Percentiles rank a stretch among this genome's conserved stretches.
These are phyloP conservation scores for Micronycteris hirsuta DNA, from an alignment of 2,113 vertebrate genomes.

Conservation along the genomic window DNA sequence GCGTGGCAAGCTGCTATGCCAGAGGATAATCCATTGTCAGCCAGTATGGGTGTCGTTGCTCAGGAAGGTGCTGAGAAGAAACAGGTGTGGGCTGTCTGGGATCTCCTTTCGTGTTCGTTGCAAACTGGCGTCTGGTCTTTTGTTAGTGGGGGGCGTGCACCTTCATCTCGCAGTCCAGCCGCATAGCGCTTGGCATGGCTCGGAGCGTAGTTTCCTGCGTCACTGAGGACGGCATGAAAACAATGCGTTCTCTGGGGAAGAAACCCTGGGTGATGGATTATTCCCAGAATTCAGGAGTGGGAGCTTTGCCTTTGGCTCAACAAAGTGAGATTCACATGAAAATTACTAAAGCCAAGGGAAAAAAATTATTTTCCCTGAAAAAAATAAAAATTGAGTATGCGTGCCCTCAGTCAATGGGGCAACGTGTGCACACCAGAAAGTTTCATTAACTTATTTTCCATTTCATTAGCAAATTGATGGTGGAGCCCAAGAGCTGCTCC, in stretches of 20 bases:
- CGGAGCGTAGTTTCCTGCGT: background rate
- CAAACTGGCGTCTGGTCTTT: background rate
- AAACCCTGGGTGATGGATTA: background rate
- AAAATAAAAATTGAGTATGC: background rate
- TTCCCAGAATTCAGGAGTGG: background rate
- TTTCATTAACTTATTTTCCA: background rate
- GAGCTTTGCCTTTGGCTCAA: background rate
- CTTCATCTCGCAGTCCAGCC: background rate
- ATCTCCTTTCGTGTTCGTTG: background rate
- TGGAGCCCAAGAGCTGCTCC: background rate
- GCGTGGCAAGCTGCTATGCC: background rate
- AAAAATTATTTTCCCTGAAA: background rate
- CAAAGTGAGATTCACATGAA: constrained; percentile 27
- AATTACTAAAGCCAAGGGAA: background rate
- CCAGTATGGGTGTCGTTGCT: background rate
- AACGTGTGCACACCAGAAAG: background rate
- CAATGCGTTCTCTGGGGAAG: background rate
- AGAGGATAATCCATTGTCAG: background rate
- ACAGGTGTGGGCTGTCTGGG: background rate
- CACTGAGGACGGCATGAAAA: background rate
- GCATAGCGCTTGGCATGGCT: background rate
- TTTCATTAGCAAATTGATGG: background rate
- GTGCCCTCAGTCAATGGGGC: background rate
- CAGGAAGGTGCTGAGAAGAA: background rate
- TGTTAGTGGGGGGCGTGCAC: background rate